Base-by-base conservation (phyloP, 1,140 invertebrate genomes). In the Pseudomyrmex flavicornis region DNA sequence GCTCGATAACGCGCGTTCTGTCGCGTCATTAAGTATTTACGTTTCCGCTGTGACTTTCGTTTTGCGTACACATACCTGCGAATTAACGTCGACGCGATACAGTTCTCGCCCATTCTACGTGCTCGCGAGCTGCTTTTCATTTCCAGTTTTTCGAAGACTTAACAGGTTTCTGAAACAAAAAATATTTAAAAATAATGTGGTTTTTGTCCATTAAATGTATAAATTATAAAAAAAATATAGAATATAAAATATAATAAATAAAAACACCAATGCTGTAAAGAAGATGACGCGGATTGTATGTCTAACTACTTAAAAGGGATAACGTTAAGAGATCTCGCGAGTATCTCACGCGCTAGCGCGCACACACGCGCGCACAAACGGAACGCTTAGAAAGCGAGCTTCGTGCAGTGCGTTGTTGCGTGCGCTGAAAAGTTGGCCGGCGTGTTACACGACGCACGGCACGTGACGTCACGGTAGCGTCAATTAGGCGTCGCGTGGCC, bases 401-500 rank as follows among this genome's bases (percentile, higher is more conserved):
- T 8, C 15, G 52, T 44, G 44, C 54, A 17, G 17, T 20, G 50
- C 7, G 48, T 3, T 10, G 56, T 70, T 80, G 66, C 66, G 76
- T 79, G 76, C 63, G 52, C 44, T 66, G 72, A 74, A 82, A 85
- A 76, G 73, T 80, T 62, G 52, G 59, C 52, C 44, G 70, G 68
- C 56, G 80, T 35, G 35, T 44, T 26, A 80, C n/a, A 35, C 22
- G 8, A 54, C 48, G 62, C 17, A 77, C 72, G 91, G 69, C 92
- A 93, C 92, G 92, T 90, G 92, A 88, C 90, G 89, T 88, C 89
- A 92, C 90, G 91, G 83, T 86, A 83, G 75, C 89, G 90, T 92
- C 92, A 91, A 92, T 92, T 92, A 92, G 91, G 88, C 91, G 92
- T 92, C 92, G 88, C 92, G 91, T 92, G 91, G 84, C 92, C 68